phyloP scores from a whole-genome alignment of 2,888 invertebrate species.

The Volucella bombylans region DNA sequence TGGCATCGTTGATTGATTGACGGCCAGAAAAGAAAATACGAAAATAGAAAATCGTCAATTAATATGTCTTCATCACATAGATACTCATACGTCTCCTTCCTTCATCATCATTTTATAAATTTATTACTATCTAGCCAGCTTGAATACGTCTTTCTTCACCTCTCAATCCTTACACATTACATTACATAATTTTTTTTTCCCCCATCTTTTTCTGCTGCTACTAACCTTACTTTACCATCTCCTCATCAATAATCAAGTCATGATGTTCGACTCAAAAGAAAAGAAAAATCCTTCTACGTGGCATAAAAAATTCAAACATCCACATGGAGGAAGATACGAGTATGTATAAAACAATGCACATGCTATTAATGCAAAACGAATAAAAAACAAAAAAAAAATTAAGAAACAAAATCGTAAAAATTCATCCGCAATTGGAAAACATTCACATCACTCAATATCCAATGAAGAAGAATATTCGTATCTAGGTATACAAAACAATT shows the following conservation, averaged over 20 bases:
- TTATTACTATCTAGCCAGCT: slow-evolving; percentile 36
- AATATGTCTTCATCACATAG: slow-evolving; percentile 45
- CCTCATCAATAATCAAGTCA: slow-evolving; percentile 68
- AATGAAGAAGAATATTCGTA: slow-evolving; percentile 41
- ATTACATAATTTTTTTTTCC: slow-evolving; percentile 40
- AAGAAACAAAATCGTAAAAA: slow-evolving; percentile 38
- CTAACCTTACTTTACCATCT: slow-evolving; percentile 20
- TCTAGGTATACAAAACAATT: slow-evolving; percentile 59
- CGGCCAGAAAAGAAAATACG: slow-evolving; percentile 23
- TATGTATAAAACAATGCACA: slow-evolving; percentile 53
- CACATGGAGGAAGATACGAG: slow-evolving; percentile 17
- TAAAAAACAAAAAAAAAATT: slow-evolving; percentile 6
- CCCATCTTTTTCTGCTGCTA: neutral
- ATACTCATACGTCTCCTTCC: neutral
- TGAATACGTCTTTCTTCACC: slow-evolving; percentile 3
- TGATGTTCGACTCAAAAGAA: slow-evolving; percentile 26
- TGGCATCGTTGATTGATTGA: slow-evolving; percentile 39
- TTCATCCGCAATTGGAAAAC: slow-evolving; percentile 69
- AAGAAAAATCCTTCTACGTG: slow-evolving; percentile 47
- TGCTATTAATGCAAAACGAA: slow-evolving; percentile 14
- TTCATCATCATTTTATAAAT: slow-evolving; percentile 34
- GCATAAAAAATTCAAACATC: slow-evolving; percentile 58
- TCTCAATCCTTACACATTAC: slow-evolving; percentile 29
- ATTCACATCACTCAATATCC: slow-evolving; percentile 68
- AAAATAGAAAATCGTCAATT: slow-evolving; percentile 46